Evolutionary conservation across 1,140 invertebrate species (phyloP).

Genomic region (Lepidostoma basale): DNA sequence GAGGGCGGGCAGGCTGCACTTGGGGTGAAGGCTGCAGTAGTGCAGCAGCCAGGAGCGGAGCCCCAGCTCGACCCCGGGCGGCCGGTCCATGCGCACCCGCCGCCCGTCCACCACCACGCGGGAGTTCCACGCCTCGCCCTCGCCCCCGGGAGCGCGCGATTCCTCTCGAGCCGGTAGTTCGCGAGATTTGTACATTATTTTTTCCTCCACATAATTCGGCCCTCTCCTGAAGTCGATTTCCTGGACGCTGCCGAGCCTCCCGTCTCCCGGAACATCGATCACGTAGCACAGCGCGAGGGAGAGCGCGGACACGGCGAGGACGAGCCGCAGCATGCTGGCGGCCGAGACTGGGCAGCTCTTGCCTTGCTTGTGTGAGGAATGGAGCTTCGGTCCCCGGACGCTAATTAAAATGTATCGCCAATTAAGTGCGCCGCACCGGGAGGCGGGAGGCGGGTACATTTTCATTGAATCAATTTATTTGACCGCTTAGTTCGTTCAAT

Average conservation of each 20-base stretch:
- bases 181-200: not conserved
- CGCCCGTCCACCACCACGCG: constrained; percentile 31
- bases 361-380: too few species aligned
- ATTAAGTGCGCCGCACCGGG: not conserved
- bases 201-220: not conserved
- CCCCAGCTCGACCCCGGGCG: not conserved
- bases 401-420: not conserved
- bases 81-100: not conserved
- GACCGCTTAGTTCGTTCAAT: not conserved
- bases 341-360: not conserved
- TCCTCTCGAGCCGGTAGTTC: not conserved
- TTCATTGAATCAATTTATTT: constrained; percentile 5
- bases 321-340: not conserved
- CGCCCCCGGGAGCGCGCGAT: not conserved
- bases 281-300: not conserved
- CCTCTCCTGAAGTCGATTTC: not conserved
- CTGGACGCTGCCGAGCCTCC: not conserved
- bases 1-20: constrained; percentile 25
- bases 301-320: not conserved
- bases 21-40: constrained; percentile 37
- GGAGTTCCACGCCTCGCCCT: not conserved
- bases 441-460: not conserved
- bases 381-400: not conserved
- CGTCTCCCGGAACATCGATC: not conserved
- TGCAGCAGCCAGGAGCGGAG: constrained; percentile 22